These are phyloP conservation scores for Passer domesticus DNA, from an alignment of 2,113 vertebrate genomes.

Conservation along the genomic window DNA sequence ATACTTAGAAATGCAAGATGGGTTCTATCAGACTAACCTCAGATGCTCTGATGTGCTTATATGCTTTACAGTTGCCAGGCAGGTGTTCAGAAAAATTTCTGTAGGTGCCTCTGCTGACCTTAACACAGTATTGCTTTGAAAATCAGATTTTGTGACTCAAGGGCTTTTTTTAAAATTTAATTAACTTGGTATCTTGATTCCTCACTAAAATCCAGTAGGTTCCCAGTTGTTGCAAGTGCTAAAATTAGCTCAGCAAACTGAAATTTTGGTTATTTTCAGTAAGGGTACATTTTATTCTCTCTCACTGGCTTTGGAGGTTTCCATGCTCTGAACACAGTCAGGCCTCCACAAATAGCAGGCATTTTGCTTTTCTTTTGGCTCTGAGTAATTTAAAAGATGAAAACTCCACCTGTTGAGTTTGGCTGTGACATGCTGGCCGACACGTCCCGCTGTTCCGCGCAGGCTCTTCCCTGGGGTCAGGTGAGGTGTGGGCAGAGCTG, in stretches of 20 bases:
- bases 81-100: background rate
- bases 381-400: background rate
- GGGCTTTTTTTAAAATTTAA: background rate
- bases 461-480: background rate
- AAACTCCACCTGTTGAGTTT: background rate
- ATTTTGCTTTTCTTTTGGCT: background rate
- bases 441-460: fast-evolving
- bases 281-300: background rate
- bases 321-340: background rate
- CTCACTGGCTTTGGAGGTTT: background rate
- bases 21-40: background rate
- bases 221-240: background rate
- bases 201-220: background rate
- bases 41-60: background rate
- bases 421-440: background rate
- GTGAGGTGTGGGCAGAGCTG: background rate
- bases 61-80: background rate
- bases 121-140: background rate
- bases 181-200: background rate
- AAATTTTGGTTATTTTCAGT: background rate
- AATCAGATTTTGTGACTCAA: background rate
- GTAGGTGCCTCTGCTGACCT: background rate
- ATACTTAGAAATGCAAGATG: background rate
- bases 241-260: background rate
- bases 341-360: background rate